A percentile compares a stretch with the other conserved stretches of the same genome.
Evolutionary conservation across 2,888 invertebrate genomes (phyloP).

Genomic region (Leucoptera coffeella): DNA sequence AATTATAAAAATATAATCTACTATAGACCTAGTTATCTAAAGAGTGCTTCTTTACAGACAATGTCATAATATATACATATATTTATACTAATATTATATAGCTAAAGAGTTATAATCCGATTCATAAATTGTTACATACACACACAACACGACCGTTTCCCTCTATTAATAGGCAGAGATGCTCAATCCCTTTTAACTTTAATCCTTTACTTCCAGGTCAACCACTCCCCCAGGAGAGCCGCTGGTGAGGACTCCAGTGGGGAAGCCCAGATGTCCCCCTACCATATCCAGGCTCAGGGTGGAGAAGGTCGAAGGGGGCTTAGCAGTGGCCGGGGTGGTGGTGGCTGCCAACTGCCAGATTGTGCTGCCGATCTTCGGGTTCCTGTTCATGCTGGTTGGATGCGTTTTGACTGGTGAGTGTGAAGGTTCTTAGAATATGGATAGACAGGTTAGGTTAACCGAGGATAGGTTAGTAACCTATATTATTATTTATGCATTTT

Average conservation of each 20-base stretch:
- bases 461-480: no score
- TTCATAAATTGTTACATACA: conserved; percentile 19
- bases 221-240: conserved; percentile 53
- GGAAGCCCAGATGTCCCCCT: conserved; percentile 56
- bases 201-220: conserved; percentile 18
- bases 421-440: no score
- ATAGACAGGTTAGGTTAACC: no score
- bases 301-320: conserved; percentile 70
- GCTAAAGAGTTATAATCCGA: no score
- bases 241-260: conserved; percentile 48
- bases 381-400: conserved; percentile 69
- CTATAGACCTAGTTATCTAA: no score
- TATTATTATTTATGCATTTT: no score
- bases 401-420: conserved; percentile 65
- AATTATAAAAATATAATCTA: no score
- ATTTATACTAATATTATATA: no score
- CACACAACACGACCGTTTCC: no score
- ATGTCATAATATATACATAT: no score
- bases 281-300: conserved; percentile 64
- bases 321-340: conserved; percentile 70
- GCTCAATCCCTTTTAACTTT: conserved; percentile 16
- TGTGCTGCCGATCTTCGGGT: conserved; percentile 69
- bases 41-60: no score
- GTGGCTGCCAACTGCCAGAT: conserved; percentile 74
- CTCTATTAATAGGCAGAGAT: no score